These are phyloP conservation scores for Mus spicilegus DNA, from an alignment of 2,113 vertebrate genomes.

Conservation along the genomic window DNA sequence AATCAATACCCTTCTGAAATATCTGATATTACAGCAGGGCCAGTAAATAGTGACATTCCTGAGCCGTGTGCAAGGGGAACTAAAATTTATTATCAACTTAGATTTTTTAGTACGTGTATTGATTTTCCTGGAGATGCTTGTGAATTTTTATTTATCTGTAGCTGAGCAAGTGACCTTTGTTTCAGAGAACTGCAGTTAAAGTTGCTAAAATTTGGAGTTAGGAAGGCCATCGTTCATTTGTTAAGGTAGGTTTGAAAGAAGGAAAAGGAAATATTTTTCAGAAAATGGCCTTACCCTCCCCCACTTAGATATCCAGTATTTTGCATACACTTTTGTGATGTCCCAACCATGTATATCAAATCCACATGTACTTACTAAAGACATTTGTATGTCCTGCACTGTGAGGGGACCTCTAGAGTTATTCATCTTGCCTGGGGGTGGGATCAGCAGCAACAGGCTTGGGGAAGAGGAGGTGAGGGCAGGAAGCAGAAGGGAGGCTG, in stretches of 20 bases:
- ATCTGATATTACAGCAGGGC: constrained; percentile 88
- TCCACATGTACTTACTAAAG: not conserved
- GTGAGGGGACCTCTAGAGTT: not conserved
- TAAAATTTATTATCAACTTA: constrained; percentile 91
- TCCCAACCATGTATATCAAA: not conserved
- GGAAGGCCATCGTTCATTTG: not conserved
- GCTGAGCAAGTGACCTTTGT: constrained; percentile 87
- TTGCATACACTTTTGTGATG: constrained; percentile 54
- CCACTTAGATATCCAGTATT: constrained; percentile 33
- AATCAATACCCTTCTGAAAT: constrained; percentile 91
- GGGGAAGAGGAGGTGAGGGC: not conserved
- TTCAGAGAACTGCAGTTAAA: constrained; percentile 80
- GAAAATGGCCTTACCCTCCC: constrained; percentile 50
- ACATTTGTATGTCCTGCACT: not conserved
- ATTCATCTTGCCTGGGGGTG: not conserved
- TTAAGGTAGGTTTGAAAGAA: not conserved
- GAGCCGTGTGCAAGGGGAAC: constrained; percentile 87
- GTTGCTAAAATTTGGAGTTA: constrained; percentile 40
- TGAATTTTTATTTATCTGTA: constrained; percentile 91
- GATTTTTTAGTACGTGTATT: constrained; percentile 90
- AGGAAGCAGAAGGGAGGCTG: not conserved
- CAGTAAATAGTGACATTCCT: constrained; percentile 90
- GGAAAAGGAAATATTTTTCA: constrained; percentile 40
- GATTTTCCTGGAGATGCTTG: constrained; percentile 87
- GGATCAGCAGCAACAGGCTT: not conserved